Base-by-base conservation (phyloP, 2,113 vertebrate species). In the Bolborhynchus lineola region DNA sequence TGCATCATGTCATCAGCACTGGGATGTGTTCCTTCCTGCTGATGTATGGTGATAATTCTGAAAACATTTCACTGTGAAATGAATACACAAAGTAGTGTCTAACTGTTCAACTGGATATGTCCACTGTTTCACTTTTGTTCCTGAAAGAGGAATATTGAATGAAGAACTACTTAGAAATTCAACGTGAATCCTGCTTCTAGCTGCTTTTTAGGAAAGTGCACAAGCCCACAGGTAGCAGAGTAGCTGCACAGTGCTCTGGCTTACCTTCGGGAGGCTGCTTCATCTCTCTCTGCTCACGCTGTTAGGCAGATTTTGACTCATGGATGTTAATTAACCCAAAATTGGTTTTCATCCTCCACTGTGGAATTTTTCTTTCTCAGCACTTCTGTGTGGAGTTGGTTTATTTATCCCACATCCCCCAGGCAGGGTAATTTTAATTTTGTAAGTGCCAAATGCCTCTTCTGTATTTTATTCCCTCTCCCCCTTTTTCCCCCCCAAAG, bases 261-360 rank as follows among this genome's bases (percentile, higher is more conserved):
- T 82, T 62, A 26, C 39, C 69, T 47, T 0, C 0, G 52, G 16
- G 52, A 55, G 20, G 21, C 35, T 91, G 83, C 69, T 87, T 59
- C 55, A n/a, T n/a, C 64, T 86, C 68, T 46, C n/a, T 46, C 62
- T 68, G 86, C 41, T 93, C 89, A 47, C 0, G 2, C 77, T 84
- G 83, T 47, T 52, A 79, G 74, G 62, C n/a, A 87, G 37, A 47
- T 82, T 89, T 94, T 92, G 63, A 87, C 44, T 91, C 59, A 39
- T 52, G 63, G 88, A 53, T 90, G 49, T 82, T 96, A 95, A 89
- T 92, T 84, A 92, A 91, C 65, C 52, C n/a, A 47, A 71, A 75
- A 84, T 49, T 21, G 16, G 65, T 94, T 86, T 82, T 52, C 62
- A 89, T 44, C 72, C 76, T 82, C 69, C 69, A 17, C 20, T n/a